Evolutionary conservation across 1,140 invertebrate genomes (phyloP), one percentile per base, ranked within the genome.

Genomic region (Papilio aristodemus): DNA sequence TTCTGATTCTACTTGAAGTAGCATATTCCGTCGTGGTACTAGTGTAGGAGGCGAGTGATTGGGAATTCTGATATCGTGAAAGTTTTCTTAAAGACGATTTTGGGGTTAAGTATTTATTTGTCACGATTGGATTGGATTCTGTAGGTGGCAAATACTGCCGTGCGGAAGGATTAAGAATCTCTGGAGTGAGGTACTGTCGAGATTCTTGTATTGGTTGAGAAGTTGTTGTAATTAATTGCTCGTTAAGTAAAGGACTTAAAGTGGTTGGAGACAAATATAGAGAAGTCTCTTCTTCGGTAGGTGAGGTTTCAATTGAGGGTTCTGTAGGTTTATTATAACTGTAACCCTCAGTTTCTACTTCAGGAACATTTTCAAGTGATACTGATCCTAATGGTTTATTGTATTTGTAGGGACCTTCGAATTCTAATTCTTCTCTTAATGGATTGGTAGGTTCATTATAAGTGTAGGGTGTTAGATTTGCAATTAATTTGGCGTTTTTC

Each of bases 81-180:
- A 73, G 19, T 41, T 71, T 38, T 59, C 46, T 46, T 41, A 60
- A 70, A 17, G 25, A 32, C 39, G 71, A 50, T 62, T 75, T 68
- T 63, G 85, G 84, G 1, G 71, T 54, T 72, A 89, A 78, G 71
- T 88, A 87, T 71, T 83, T 78, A 36, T 81, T 72, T 46, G 79
- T 76, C 41, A 79, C 27, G 64, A 76, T 62, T 37, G 72, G 43
- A 38, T 75, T 36, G 14, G 73, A 74, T 68, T 74, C 60, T 63
- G 71, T 67, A 9, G 85, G 81, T 19, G 85, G 78, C 38, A 90
- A 67, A 70, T 89, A 86, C 8, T 83, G 60, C 25, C 73, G 73
- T 39, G 74, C 74, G 17, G 74, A 59, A 36, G 85, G 78, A 59
- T 83, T 83, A 54, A 76, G 84, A 41, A 81, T 89, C 9, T 79